phyloP scores from a whole-genome alignment of 2,888 invertebrate species.

The Agrotis exclamationis region DNA sequence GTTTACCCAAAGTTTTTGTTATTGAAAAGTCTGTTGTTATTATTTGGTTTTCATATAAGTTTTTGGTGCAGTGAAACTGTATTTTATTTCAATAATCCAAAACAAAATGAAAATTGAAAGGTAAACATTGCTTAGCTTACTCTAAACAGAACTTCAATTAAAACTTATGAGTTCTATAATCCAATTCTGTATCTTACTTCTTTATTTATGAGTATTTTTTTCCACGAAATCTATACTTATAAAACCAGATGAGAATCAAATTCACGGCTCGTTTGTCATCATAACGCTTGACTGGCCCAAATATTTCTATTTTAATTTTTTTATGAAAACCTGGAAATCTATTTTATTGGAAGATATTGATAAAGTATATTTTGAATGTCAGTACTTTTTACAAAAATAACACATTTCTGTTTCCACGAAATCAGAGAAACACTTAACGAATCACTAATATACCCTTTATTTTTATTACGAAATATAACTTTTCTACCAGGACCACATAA shows the following conservation, averaged over 20 bases:
- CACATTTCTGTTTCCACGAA: slow-evolving; percentile 17
- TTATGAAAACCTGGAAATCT: slow-evolving; percentile 17
- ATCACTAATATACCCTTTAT: not conserved
- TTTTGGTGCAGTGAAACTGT: not conserved
- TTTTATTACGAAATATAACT: not conserved
- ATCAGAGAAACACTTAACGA: not conserved
- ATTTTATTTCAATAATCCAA: not conserved
- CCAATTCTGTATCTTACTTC: not conserved
- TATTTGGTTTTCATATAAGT: slow-evolving; percentile 23
- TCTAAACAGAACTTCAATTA: not conserved
- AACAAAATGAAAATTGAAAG: not conserved
- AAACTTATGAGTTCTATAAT: not conserved
- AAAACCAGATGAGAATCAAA: slow-evolving; percentile 35
- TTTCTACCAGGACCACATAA: slow-evolving; percentile 32
- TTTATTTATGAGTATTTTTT: not conserved
- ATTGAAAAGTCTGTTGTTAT: slow-evolving; percentile 15
- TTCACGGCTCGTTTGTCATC: slow-evolving; percentile 38
- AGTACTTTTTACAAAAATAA: not conserved
- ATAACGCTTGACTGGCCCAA: slow-evolving; percentile 36
- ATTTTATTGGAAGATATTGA: slow-evolving; percentile 4
- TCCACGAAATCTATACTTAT: not conserved
- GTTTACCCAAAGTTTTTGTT: slow-evolving; percentile 14
- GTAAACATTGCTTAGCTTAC: not conserved
- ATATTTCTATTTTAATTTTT: slow-evolving; percentile 35
- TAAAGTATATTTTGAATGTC: slow-evolving; percentile 10